Base-by-base conservation (phyloP, 2,888 invertebrate genomes). In the Eupithecia subumbrata region DNA sequence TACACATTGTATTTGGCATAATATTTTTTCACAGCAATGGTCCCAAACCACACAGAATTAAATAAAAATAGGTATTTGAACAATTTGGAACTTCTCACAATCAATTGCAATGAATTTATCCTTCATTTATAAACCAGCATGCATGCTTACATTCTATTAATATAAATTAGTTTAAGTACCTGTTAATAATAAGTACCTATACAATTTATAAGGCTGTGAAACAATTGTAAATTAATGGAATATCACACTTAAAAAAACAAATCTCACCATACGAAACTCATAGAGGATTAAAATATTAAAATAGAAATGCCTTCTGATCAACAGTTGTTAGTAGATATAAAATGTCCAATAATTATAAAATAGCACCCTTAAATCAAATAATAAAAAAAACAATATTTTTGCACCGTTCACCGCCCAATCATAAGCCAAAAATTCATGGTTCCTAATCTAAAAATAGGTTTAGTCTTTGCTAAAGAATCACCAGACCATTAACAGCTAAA, bases 1-100 rank as follows among this genome's bases (percentile, higher is more conserved):
- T 84, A 85, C 79, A 84, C 79, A 84, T 77, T 89, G 84, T 90
- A 90, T 91, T 90, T 90, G 89, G 88, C 86, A 86, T 88, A 83
- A 86, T 83, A 83, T 81, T 82, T 84, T 81, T 82, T 84, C 85
- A 88, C 85, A 86, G 82, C 81, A 83, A 85, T 90, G 89, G 90
- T 88, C 88, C 89, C 89, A 86, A 83, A 87, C 84, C 84, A 87
- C 84, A 83, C 82, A 79, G 73, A 82, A 82, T 84, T 80, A 68
- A 74, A 67, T 70, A 71, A 76, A 73, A 68, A 40, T 22, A n/a
- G 52, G 52, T 52, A 5, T 52, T 72, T 74, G 25, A 76, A 68
- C 0, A 37, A 37, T 37, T 71, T 72, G 60, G 72, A 52, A 71
- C 67, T 71, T 75, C 66, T 71, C 71, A 78, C 74, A 78, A 79